A percentile compares a stretch with the other conserved stretches of the same genome.
Evolutionary conservation across 2,113 vertebrate species (phyloP).

Genomic region (Tetrao urogallus): DNA sequence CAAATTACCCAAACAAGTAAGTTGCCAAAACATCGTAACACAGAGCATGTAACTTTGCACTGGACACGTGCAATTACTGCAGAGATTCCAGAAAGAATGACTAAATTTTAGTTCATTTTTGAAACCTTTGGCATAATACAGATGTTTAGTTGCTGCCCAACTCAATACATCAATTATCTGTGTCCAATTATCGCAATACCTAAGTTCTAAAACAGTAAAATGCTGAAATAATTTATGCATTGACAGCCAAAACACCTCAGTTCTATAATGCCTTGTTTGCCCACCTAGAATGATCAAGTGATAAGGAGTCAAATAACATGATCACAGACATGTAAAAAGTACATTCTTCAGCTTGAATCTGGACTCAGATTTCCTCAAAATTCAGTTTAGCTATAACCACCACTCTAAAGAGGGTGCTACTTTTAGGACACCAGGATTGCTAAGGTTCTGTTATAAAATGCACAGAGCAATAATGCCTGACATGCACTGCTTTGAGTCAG

Average conservation of each 20-base stretch:
- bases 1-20: neutral
- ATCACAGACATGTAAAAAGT: neutral
- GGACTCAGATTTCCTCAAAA: neutral
- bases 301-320: neutral
- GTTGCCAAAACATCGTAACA: neutral
- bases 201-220: neutral
- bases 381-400: neutral
- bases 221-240: neutral
- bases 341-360: neutral
- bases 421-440: neutral
- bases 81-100: neutral
- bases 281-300: neutral
- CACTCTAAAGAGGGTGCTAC: neutral
- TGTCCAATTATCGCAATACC: neutral
- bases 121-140: neutral
- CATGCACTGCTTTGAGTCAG: neutral
- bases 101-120: neutral
- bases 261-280: neutral
- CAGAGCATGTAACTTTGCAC: neutral
- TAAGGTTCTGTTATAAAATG: neutral
- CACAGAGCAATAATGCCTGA: neutral
- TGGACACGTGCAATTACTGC: neutral
- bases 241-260: neutral
- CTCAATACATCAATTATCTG: neutral
- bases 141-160: neutral